Evolutionary conservation across 2,888 invertebrate genomes (phyloP), one percentile per base, ranked within the genome.

Genomic region (Orthonevra nobilis): DNA sequence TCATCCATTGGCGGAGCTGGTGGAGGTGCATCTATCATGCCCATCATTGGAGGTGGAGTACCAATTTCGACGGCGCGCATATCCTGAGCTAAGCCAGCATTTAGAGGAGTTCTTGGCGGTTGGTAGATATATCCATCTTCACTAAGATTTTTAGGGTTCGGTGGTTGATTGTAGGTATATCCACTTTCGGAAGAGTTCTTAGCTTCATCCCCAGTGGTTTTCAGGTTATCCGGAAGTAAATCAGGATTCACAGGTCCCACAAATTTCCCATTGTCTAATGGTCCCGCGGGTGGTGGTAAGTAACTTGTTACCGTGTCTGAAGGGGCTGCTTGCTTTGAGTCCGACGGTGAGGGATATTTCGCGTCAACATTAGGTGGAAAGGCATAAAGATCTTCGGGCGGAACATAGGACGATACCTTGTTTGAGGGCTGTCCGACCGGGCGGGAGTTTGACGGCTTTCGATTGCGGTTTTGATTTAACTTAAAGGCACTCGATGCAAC

Each of bases 281-380:
- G 83, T 2, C 88, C 88, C 0, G 88, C 86, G 2, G 88, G 83
- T 23, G 88, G 86, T 3, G 87, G 85, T 17, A 86, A 81, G 72
- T 89, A 89, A 69, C 89, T 89, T 1, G 84, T 85, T 2, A 87
- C 81, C 1, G 83, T 83, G 40, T 84, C 84, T 3, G 85, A 84
- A 0, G 86, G 84, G 48, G 83, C 60, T 0, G 83, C 82, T 1
- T 84, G 82, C 46, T 85, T 85, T 1, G 83, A 82, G 38, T 86
- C 86, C 7, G 84, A 69, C 0, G 86, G 85, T 4, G 84, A 82
- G 0, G 87, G 85, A 79, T 89, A 89, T n/a, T 85, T 85, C 1
- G 85, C 82, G 70, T 86, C 85, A 0, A 85, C 52, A 38, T 86
- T 86, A 0, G 88, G 88, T n/a, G 88, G 88, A 82, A 89, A 89